Base-by-base conservation (phyloP, 2,888 invertebrate genomes). In the Sarcophaga variegata region DNA sequence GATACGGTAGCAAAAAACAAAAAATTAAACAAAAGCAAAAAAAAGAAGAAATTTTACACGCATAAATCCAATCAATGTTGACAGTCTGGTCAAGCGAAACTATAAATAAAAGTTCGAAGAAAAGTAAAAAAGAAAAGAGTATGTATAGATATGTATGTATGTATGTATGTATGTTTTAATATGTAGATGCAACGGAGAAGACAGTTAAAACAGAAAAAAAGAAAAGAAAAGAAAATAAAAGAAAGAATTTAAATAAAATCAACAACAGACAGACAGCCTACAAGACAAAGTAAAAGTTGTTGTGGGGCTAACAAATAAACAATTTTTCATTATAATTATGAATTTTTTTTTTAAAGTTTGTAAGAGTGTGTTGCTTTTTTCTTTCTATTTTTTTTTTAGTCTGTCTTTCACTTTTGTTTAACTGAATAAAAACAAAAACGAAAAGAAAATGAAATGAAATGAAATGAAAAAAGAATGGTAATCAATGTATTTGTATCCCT, bases 61-160 rank as follows among this genome's bases (percentile, higher is more conserved):
- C 80, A 76, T 22, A 85, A 83, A 83, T 83, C 74, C 81, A 86
- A 83, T 83, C 86, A 83, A 83, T 74, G 75, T 75, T 86, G 85
- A 86, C 86, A 82, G 82, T 76, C 62, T 79, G 70, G 79, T 76
- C 79, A 76, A 69, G 67, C 81, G 77, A 81, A 85, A 81, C 76
- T 60, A 63, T 76, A 64, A n/a, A 67, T 12, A 54, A 17, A 17
- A 60, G 54, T 71, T 64, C 22, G 59, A 62, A 64, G 14, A 70
- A 63, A 64, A 64, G 71, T 11, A 69, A 74, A 6, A 27, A 25
- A n/a, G 1, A 54, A 14, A 62, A 45, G 3, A 75, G 63, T 20
- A 8, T 62, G 12, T 54, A 64, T 60, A 78, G 77, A 82, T 79
- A 75, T 70, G 70, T 75, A 14, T 85, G 4, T 27, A 8, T 8